Evolutionary conservation across 1,140 invertebrate species (phyloP).

Genomic region (Zeugodacus cucurbitae): DNA sequence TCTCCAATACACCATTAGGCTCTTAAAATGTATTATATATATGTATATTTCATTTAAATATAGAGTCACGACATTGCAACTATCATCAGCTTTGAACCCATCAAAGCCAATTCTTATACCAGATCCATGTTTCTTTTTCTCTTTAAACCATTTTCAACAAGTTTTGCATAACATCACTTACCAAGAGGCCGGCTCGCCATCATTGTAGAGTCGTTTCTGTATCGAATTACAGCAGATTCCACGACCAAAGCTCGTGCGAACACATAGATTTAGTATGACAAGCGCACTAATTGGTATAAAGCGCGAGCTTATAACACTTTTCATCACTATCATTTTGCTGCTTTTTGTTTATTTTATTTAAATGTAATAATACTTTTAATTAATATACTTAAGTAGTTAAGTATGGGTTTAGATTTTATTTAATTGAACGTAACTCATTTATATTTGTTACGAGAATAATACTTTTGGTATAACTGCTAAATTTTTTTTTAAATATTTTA

Average conservation of each 20-base stretch:
- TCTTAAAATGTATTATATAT: no score
- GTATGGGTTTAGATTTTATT: neutral
- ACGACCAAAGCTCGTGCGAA: neutral
- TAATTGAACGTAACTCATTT: neutral
- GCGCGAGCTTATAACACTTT: neutral
- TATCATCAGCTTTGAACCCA: no score
- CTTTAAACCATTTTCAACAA: neutral
- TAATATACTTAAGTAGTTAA: neutral
- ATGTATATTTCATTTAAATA: no score
- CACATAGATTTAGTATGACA: neutral
- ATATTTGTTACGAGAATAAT: neutral
- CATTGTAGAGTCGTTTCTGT: neutral
- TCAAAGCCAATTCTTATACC: no score
- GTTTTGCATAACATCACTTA: neutral
- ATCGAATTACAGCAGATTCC: neutral
- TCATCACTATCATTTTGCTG: neutral
- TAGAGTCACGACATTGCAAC: no score
- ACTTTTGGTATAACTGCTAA: slow-evolving; percentile 9
- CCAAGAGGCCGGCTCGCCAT: neutral
- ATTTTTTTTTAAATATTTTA: neutral
- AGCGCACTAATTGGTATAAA: neutral
- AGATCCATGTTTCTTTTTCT: neutral
- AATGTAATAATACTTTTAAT: neutral
- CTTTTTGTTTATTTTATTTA: neutral
- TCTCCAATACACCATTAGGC: no score